These are phyloP conservation scores for Polypedilum pembai DNA, from an alignment of 1,140 invertebrate genomes.

Conservation along the genomic window DNA sequence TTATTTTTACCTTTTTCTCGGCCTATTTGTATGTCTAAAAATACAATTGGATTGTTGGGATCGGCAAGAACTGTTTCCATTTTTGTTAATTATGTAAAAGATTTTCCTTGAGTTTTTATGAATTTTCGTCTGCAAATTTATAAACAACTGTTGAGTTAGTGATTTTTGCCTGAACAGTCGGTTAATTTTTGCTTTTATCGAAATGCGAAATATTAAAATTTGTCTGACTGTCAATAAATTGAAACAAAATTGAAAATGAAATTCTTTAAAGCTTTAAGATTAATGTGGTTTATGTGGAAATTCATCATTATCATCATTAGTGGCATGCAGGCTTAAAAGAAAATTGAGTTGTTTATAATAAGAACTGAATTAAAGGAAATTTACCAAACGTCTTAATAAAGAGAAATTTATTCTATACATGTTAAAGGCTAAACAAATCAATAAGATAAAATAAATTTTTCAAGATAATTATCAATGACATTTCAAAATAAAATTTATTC, in stretches of 20 bases:
- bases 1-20: conserved; percentile 45
- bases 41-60: conserved; percentile 50
- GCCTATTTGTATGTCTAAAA: conserved; percentile 62
- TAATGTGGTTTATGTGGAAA: not conserved
- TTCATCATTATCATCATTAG: no score
- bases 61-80: not conserved
- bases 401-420: no score
- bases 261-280: not conserved
- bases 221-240: not conserved
- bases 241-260: not conserved
- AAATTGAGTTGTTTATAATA: no score
- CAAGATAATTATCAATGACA: no score
- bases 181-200: not conserved
- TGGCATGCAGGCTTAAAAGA: not conserved
- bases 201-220: no score
- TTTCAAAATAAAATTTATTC: no score
- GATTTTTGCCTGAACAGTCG: not conserved
- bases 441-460: no score
- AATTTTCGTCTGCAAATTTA: not conserved
- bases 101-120: not conserved
- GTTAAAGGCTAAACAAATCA: no score
- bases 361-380: no score
- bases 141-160: not conserved
- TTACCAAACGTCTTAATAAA: no score
- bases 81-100: not conserved